Base-by-base conservation (phyloP, 2,888 invertebrate genomes). In the Drosophila yooni region DNA sequence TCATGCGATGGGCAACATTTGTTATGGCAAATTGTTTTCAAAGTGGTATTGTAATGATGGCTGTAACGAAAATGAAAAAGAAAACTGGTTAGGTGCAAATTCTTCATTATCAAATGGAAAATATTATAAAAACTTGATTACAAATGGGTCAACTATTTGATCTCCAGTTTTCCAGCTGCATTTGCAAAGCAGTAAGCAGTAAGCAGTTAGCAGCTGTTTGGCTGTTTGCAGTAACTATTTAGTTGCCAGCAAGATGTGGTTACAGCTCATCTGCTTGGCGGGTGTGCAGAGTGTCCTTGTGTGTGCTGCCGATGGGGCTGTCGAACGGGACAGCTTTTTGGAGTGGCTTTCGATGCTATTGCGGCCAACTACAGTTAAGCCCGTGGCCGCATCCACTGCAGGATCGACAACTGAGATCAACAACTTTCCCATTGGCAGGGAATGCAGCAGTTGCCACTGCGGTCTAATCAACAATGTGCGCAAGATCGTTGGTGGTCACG, bases 401-500 rank as follows among this genome's bases (percentile, higher is more conserved):
- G 13, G 29, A 40, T 31, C 59, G 3, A 57, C 70, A 7, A 65
- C 73, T 3, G 48, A 29, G 10, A 40, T 10, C 18, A 33, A 38
- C 25, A 36, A 50, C 25, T 4, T 15, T 21, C 66, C 87, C 0
- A 2, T n/a, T 1, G 79, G 65, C 0, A n/a, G 70, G 6, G 70
- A 81, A 3, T 90, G 90, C 38, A 31, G 6, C 10, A 11, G 46
- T 29, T 87, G 86, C 27, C 96, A 94, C 89, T 96, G 97, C 82
- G 97, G 97, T 0, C 91, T 95, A 59, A 94, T 95, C 0, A 95
- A 95, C 69, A 95, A 95, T 10, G 64, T 76, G 27, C 94, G 95
- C 34, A 94, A 96, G 59, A 96, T 97, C 64, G 96, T 97, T 0
- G 97, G 96, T 1, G 97, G 97, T 0, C 94, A 95, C 46, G 96